Evolutionary conservation across 2,113 vertebrate genomes (phyloP), one percentile per base, ranked within the genome.

Genomic region (Tragelaphus scriptus): DNA sequence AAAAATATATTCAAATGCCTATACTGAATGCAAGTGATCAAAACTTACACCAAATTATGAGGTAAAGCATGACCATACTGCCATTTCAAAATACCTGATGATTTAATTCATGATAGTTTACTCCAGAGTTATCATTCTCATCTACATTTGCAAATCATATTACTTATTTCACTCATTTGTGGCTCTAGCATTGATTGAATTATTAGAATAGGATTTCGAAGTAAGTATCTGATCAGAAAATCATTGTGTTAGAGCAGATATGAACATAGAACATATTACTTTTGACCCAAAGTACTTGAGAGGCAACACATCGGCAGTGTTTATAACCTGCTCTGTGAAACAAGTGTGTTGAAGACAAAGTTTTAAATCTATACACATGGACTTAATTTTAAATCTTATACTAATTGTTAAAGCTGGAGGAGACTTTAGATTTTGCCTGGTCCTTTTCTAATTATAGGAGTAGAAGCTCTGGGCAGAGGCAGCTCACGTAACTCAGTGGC

Each of bases 131-230:
- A 94, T 26, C n/a, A 95, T 53, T 40, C 51, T 93, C 44, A 53
- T 87, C 53, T 89, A 32, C 25, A 28, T 95, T 91, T 95, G 61
- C 7, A 88, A 91, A 95, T 91, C 85, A 21, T 93, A 51, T 21
- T 93, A 36, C 15, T 79, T 40, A n/a, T 58, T 89, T 95, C 28
- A 92, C 85, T 96, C 47, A 68, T 91, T 93, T 84, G 56, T 96
- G 84, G 49, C 53, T 51, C 55, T 90, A 87, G 49, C 30, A 87
- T 51, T 84, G 30, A 58, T 26, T 96, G 89, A 90, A 2, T 81
- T 90, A 95, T 90, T 85, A 88, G 40, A 85, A 77, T 92, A 93
- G 90, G 26, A 88, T 77, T 90, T 97, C 32, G 88, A 30, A 96
- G 15, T 23, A 85, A 40, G 81, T 87, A 82, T 55, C 85, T 82